A percentile compares a stretch with the other conserved stretches of the same genome.
Evolutionary conservation across 2,888 invertebrate species (phyloP).

Genomic region (Macrophya alboannulata): DNA sequence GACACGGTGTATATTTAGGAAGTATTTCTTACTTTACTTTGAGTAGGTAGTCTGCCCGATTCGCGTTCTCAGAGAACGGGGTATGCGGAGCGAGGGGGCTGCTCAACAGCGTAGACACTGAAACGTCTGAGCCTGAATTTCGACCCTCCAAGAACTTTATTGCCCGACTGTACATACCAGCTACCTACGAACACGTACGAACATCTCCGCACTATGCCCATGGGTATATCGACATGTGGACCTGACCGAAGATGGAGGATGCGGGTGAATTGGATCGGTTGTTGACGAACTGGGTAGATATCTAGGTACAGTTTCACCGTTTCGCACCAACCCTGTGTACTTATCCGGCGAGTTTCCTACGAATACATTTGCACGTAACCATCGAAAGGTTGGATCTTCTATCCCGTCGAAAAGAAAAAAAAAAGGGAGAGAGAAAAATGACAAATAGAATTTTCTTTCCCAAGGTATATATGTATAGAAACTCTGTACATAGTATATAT

Average conservation of each 20-base stretch:
- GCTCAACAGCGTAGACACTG: no score
- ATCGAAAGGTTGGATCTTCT: constrained; percentile 3
- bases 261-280: constrained; percentile 39
- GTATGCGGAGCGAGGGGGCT: no score
- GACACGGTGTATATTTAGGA: no score
- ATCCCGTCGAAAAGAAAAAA: background rate
- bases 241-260: constrained; percentile 6
- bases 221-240: background rate
- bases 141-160: no score
- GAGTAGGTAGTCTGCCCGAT: no score
- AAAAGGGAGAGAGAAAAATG: background rate
- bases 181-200: background rate
- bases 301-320: constrained; percentile 1
- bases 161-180: no score
- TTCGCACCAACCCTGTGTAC: background rate
- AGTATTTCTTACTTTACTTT: no score
- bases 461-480: background rate
- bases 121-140: no score
- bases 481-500: background rate
- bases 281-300: constrained; percentile 29
- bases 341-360: constrained; percentile 11
- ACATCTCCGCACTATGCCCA: background rate
- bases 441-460: background rate
- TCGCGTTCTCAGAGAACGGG: no score
- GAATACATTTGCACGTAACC: constrained; percentile 9